Conservation (phyloP, 2,888 invertebrate species). For the Drosophila yooni region DNA sequence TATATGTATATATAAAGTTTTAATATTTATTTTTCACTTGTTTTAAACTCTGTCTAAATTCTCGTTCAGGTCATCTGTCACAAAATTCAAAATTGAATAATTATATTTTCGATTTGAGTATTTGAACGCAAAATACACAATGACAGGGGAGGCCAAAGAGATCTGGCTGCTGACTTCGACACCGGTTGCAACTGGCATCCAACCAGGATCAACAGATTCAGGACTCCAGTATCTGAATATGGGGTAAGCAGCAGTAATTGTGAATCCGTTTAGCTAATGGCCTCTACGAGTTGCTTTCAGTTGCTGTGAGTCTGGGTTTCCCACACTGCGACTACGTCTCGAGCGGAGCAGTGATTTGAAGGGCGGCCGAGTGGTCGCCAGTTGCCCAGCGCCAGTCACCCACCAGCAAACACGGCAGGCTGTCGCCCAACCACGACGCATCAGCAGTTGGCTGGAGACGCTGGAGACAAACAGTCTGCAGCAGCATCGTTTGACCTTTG, state of each 20-base stretch:
- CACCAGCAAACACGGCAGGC: slow-evolving; percentile 20
- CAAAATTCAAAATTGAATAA: neutral
- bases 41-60: neutral
- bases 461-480: neutral
- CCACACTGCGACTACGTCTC: slow-evolving; percentile 26
- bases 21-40: neutral
- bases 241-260: neutral
- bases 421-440: slow-evolving; percentile 25
- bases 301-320: neutral
- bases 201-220: neutral
- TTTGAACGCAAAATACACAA: neutral
- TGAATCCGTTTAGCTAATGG: neutral
- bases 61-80: neutral
- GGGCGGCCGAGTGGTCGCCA: neutral
- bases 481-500: slow-evolving; percentile 35
- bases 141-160: slow-evolving; percentile 15
- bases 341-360: neutral
- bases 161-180: neutral
- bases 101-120: neutral
- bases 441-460: neutral
- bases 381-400: neutral
- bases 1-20: no score
- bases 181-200: neutral
- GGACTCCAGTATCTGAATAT: neutral
- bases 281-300: neutral